A percentile compares a stretch with the other conserved stretches of the same genome.
Conservation (phyloP, 30 jellyfish, hydroid and myxozoan genomes). For the Aurelia coerulea region DNA sequence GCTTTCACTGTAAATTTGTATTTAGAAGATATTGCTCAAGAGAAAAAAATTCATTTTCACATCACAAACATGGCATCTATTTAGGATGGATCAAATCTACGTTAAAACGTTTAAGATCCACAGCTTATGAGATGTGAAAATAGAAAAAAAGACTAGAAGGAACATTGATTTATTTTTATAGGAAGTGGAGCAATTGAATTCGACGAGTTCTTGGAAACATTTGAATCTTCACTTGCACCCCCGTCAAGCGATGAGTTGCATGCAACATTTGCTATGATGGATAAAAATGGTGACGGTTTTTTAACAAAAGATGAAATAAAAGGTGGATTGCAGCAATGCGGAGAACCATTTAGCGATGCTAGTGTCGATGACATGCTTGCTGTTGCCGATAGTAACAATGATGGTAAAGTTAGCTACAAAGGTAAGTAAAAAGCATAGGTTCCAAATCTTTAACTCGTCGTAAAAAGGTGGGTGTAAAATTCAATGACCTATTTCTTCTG, state of each 20-base stretch:
- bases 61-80: too few relatives aligned
- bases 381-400: conserved; percentile 63
- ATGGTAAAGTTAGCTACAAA: conserved; percentile 71
- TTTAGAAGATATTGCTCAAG: too few relatives aligned
- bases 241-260: conserved; percentile 64
- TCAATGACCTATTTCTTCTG: too few relatives aligned
- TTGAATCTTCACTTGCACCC: conserved; percentile 19
- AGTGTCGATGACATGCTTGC: conserved; percentile 62
- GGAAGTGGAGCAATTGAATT: conserved; percentile 75
- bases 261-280: conserved; percentile 55
- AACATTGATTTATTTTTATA: neutral
- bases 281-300: conserved; percentile 74
- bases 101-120: too few relatives aligned
- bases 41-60: too few relatives aligned
- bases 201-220: conserved; percentile 56
- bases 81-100: too few relatives aligned
- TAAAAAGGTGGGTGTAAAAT: too few relatives aligned
- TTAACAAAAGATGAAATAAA: conserved; percentile 64
- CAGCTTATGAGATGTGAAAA: too few relatives aligned
- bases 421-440: conserved; percentile 24
- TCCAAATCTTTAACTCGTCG: too few relatives aligned
- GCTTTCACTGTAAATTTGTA: too few relatives aligned
- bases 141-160: too few relatives aligned
- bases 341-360: conserved; percentile 67
- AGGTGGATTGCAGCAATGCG: conserved; percentile 51